Evolutionary conservation across 2,113 vertebrate species (phyloP).

Genomic region (Cryptoleucopteryx plumbea): DNA sequence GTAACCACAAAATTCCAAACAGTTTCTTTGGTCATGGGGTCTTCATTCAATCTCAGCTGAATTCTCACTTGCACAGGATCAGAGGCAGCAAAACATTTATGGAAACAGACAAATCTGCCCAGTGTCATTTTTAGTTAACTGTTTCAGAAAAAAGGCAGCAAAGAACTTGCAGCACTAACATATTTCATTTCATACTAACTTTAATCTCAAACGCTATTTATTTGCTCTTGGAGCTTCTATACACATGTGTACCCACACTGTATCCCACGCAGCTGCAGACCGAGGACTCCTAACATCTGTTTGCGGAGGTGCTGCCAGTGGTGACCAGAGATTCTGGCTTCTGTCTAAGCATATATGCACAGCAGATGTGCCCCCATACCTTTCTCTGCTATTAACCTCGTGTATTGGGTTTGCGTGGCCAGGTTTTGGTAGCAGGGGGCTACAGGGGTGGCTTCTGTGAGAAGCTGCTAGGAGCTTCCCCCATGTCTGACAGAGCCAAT

Average conservation of each 20-base stretch:
- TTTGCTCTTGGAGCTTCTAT: background rate
- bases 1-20: background rate
- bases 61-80: background rate
- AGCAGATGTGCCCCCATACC: background rate
- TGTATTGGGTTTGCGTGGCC: no score
- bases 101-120: background rate
- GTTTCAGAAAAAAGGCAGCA: background rate
- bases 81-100: background rate
- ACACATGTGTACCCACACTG: no score
- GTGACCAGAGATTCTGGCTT: background rate
- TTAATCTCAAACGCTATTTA: background rate
- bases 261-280: background rate
- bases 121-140: background rate
- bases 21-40: background rate
- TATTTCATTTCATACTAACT: background rate
- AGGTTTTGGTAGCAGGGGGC: no score
- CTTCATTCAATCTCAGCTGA: background rate
- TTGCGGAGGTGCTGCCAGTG: background rate
- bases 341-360: background rate
- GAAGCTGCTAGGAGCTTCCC: no score
- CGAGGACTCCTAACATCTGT: background rate
- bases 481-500: no score
- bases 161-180: background rate
- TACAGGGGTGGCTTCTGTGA: no score
- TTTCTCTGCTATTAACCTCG: background rate